These are phyloP conservation scores for Ondatra zibethicus DNA, from an alignment of 2,113 vertebrate species.

Conservation along the genomic window DNA sequence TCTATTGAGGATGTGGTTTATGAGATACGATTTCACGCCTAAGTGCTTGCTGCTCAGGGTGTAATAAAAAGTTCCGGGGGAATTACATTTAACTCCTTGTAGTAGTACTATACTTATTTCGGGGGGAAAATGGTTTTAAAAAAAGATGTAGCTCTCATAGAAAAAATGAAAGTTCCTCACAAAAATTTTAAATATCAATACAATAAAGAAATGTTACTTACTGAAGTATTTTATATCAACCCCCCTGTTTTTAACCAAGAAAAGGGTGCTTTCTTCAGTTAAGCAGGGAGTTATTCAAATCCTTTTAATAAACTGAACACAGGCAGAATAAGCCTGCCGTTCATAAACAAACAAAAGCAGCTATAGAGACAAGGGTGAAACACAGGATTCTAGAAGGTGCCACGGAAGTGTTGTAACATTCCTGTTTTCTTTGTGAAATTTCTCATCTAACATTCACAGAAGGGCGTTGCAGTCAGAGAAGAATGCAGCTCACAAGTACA, in stretches of 20 bases:
- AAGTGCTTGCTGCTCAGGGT: slow-evolving; percentile 24
- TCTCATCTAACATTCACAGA: background rate
- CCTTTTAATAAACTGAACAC: slow-evolving; percentile 57
- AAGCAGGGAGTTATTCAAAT: slow-evolving; percentile 55
- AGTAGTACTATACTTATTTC: background rate
- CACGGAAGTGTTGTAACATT: background rate
- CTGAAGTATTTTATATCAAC: slow-evolving; percentile 30
- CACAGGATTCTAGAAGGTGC: background rate
- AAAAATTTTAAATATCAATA: slow-evolving; percentile 54
- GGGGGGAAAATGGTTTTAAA: background rate
- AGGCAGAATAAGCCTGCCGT: slow-evolving; percentile 4
- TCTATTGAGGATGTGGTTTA: slow-evolving; percentile 65
- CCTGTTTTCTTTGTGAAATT: background rate
- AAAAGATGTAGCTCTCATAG: background rate
- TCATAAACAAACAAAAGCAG: background rate
- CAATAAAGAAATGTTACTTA: slow-evolving; percentile 45
- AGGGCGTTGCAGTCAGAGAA: background rate
- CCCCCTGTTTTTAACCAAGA: background rate
- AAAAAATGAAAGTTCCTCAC: slow-evolving; percentile 22
- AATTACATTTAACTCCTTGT: slow-evolving; percentile 50
- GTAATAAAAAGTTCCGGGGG: background rate
- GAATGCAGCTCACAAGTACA: background rate
- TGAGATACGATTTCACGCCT: background rate
- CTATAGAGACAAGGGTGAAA: background rate
- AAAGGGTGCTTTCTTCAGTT: slow-evolving; percentile 30